Conservation (phyloP, 2,888 invertebrate genomes). For the Siphlonurus alternatus region DNA sequence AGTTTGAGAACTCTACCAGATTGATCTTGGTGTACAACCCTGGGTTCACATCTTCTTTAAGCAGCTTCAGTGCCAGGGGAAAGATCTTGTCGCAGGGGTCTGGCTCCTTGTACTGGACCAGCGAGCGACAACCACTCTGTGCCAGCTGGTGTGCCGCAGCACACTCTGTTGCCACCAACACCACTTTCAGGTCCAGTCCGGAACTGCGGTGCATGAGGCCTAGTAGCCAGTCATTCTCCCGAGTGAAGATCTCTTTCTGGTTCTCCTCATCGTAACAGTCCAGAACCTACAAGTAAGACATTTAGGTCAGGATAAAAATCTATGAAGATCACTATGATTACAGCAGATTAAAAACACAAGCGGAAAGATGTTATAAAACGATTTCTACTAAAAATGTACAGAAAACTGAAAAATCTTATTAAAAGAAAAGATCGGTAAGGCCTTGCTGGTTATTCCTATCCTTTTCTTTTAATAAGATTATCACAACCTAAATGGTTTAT, state of each 20-base stretch:
- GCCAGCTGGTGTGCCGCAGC: conserved; percentile 12
- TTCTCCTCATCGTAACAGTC: conserved; percentile 17
- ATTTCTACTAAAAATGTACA: too few relatives aligned
- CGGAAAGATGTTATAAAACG: too few relatives aligned
- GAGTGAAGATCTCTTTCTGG: conserved; percentile 14
- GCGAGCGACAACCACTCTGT: background rate
- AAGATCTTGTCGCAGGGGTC: conserved; percentile 13
- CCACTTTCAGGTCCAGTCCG: conserved; percentile 13
- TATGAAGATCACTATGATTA: too few relatives aligned
- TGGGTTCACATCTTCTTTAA: conserved; percentile 9
- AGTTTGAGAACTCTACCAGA: conserved; percentile 5
- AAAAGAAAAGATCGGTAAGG: too few relatives aligned
- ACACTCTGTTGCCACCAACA: conserved; percentile 16
- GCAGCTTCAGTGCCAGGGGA: conserved; percentile 9
- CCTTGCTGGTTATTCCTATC: too few relatives aligned
- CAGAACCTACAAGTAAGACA: conserved; percentile 7
- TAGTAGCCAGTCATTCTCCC: conserved; percentile 16
- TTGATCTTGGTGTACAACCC: conserved; percentile 9
- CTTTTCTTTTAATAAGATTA: too few relatives aligned
- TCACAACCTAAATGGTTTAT: too few relatives aligned
- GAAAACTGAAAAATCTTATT: too few relatives aligned
- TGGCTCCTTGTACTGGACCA: conserved; percentile 11
- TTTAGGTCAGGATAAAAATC: too few relatives aligned
- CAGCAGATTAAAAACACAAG: too few relatives aligned
- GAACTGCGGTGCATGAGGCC: conserved; percentile 11